phyloP scores from a whole-genome alignment of 2,113 vertebrate genomes.

The Indicator maculatus region DNA sequence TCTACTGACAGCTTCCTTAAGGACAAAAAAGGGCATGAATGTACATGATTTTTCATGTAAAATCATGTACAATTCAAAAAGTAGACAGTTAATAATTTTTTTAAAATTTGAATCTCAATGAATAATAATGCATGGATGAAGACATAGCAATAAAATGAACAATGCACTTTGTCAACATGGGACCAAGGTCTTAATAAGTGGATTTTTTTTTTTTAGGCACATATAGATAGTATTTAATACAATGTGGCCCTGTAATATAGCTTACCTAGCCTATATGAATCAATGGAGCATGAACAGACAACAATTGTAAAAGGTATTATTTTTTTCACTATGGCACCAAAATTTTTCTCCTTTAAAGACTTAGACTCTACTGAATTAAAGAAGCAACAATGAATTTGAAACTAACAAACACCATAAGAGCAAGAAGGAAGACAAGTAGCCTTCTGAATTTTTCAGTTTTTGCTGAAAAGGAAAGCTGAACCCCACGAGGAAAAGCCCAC shows the following conservation, averaged over 20 bases:
- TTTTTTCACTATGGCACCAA: not conserved
- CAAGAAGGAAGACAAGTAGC: not conserved
- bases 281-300: not conserved
- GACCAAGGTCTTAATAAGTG: not conserved
- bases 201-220: not conserved
- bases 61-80: not conserved
- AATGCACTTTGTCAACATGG: not conserved
- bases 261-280: not conserved
- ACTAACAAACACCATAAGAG: not conserved
- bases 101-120: not conserved
- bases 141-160: not conserved
- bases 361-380: not conserved
- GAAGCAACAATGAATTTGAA: not conserved
- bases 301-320: not conserved
- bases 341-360: not conserved
- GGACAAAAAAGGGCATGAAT: not conserved
- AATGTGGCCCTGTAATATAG: not conserved
- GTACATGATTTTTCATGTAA: not conserved
- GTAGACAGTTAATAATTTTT: not conserved
- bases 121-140: not conserved
- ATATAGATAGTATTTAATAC: not conserved
- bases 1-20: not conserved
- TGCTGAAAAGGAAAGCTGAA: not conserved
- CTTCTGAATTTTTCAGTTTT: not conserved
- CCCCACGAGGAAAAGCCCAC: not conserved